These are phyloP conservation scores for Psilanteris sp. DNA, from an alignment of 1,140 invertebrate species.

Conservation along the genomic window DNA sequence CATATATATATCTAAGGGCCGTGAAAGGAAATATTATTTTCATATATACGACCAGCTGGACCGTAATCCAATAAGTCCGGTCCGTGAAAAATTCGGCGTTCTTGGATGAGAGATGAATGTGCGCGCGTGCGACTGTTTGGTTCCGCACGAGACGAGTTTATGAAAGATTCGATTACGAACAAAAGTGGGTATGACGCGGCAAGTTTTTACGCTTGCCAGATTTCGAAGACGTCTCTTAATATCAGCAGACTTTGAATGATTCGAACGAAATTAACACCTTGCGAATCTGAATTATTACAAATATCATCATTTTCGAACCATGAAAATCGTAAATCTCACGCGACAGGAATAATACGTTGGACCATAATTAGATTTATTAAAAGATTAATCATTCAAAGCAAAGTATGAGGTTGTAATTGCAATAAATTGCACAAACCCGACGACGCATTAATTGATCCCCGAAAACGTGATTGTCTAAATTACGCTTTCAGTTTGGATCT, in stretches of 20 bases:
- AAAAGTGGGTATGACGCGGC: slow-evolving; percentile 20
- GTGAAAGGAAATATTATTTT: slow-evolving; percentile 66
- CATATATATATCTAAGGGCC: slow-evolving; percentile 8
- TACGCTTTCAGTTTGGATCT: too few relatives aligned
- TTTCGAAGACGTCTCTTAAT: slow-evolving; percentile 24
- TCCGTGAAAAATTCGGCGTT: slow-evolving; percentile 41
- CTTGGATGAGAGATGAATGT: slow-evolving; percentile 44
- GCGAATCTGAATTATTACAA: too few relatives aligned
- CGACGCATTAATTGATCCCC: too few relatives aligned
- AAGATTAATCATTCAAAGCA: too few relatives aligned
- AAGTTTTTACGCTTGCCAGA: slow-evolving; percentile 32
- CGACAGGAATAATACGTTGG: too few relatives aligned
- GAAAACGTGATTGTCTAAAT: too few relatives aligned
- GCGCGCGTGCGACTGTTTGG: slow-evolving; percentile 28
- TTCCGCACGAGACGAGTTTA: slow-evolving; percentile 34
- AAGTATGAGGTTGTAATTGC: too few relatives aligned
- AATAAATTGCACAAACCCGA: too few relatives aligned
- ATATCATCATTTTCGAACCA: too few relatives aligned
- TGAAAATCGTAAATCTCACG: too few relatives aligned
- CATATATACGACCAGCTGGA: slow-evolving; percentile 62
- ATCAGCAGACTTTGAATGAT: neutral
- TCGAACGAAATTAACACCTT: too few relatives aligned
- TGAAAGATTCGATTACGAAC: slow-evolving; percentile 27
- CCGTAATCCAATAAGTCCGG: slow-evolving; percentile 64
- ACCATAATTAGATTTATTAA: too few relatives aligned